Conservation (phyloP, 1,140 invertebrate genomes). For the Rhyzopertha dominica region DNA sequence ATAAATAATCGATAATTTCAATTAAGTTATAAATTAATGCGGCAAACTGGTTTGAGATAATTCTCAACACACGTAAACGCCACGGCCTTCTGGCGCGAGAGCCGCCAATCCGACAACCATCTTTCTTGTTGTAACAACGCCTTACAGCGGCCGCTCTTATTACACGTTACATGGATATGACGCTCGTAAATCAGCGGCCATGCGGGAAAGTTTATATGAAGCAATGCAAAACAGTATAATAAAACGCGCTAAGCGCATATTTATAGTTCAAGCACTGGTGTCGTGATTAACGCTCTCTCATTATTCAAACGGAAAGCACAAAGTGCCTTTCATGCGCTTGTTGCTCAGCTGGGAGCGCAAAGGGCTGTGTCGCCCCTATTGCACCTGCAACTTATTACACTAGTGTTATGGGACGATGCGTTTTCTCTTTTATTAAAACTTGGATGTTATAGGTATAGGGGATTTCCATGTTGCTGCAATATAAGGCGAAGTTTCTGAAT, state of each 20-base stretch:
- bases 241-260: constrained; percentile 41
- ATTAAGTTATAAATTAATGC: constrained; percentile 34
- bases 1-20: constrained; percentile 34
- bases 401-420: too few species aligned
- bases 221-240: constrained; percentile 40
- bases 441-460: too few species aligned
- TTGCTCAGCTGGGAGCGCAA: too few species aligned
- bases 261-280: constrained; percentile 38
- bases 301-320: constrained; percentile 37
- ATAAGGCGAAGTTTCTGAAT: too few species aligned
- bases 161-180: constrained; percentile 38
- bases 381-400: too few species aligned
- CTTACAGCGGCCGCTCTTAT: constrained; percentile 31
- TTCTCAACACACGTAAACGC: constrained; percentile 17
- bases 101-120: constrained; percentile 28
- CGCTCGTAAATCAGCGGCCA: constrained; percentile 35
- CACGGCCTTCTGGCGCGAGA: constrained; percentile 13
- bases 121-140: constrained; percentile 27
- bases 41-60: constrained; percentile 24
- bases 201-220: constrained; percentile 40
- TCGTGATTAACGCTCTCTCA: constrained; percentile 39
- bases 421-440: too few species aligned
- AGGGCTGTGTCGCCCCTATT: too few species aligned
- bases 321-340: constrained; percentile 16
- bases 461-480: too few species aligned